Conservation (phyloP, 1,140 invertebrate species). For the Rhopalosiphum maidis region DNA sequence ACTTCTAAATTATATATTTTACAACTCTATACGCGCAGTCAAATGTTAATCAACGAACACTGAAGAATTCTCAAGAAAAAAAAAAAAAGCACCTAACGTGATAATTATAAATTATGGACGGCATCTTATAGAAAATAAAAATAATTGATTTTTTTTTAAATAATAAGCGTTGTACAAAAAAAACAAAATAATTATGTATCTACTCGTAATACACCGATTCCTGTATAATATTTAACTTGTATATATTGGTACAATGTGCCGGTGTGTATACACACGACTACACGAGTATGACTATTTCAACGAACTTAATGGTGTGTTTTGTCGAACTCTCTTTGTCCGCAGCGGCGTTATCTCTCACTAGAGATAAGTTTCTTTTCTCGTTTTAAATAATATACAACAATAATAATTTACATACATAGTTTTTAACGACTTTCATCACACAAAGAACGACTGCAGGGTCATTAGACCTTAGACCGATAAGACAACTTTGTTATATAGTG, state of each 20-base stretch:
- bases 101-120: neutral
- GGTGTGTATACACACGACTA: too few relatives aligned
- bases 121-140: neutral
- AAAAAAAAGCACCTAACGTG: neutral
- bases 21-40: neutral
- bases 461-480: conserved; percentile 19
- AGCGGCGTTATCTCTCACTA: neutral
- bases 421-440: conserved; percentile 13
- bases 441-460: conserved; percentile 12
- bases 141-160: conserved; percentile 4
- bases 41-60: neutral
- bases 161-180: neutral
- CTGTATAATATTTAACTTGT: neutral
- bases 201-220: neutral
- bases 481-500: neutral
- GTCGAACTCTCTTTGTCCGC: neutral
- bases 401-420: neutral
- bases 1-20: neutral
- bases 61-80: neutral
- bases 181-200: neutral
- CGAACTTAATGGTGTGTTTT: neutral
- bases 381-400: neutral
- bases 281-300: neutral
- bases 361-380: neutral
- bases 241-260: neutral